These are phyloP conservation scores for Triplophysa tibetana DNA, from an alignment of 2,113 vertebrate genomes.

Conservation along the genomic window DNA sequence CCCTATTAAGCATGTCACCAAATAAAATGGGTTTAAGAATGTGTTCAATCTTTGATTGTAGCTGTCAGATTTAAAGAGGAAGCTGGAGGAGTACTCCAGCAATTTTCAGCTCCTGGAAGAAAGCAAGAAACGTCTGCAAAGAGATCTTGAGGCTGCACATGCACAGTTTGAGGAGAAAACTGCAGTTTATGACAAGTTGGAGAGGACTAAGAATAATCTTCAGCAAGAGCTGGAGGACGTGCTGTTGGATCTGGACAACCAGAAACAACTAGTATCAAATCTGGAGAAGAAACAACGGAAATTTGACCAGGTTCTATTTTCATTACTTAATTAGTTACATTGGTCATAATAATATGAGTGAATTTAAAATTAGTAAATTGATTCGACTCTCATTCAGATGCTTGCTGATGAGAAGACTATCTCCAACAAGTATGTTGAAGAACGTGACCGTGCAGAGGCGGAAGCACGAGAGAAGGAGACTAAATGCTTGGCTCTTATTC, in stretches of 20 bases:
- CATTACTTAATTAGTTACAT: too few species aligned
- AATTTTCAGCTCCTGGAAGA: conserved; percentile 89
- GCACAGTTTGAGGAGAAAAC: conserved; percentile 94
- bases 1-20: too few species aligned
- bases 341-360: too few species aligned
- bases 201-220: conserved; percentile 95
- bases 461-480: conserved; percentile 97
- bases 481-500: conserved; percentile 80
- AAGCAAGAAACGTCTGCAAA: conserved; percentile 89
- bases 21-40: background rate
- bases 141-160: conserved; percentile 85
- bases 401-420: conserved; percentile 96
- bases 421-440: conserved; percentile 91
- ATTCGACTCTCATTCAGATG: conserved; percentile 72
- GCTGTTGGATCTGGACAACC: conserved; percentile 91
- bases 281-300: conserved; percentile 99
- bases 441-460: conserved; percentile 92
- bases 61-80: conserved; percentile 94
- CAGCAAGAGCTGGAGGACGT: conserved; percentile 98
- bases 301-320: conserved; percentile 87
- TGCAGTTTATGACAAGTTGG: conserved; percentile 92
- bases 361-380: background rate
- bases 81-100: conserved; percentile 85
- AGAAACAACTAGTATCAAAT: conserved; percentile 91
- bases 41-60: conserved; percentile 52